phyloP scores from a whole-genome alignment of 2,888 invertebrate genomes.

The Megastigmus dorsalis region DNA sequence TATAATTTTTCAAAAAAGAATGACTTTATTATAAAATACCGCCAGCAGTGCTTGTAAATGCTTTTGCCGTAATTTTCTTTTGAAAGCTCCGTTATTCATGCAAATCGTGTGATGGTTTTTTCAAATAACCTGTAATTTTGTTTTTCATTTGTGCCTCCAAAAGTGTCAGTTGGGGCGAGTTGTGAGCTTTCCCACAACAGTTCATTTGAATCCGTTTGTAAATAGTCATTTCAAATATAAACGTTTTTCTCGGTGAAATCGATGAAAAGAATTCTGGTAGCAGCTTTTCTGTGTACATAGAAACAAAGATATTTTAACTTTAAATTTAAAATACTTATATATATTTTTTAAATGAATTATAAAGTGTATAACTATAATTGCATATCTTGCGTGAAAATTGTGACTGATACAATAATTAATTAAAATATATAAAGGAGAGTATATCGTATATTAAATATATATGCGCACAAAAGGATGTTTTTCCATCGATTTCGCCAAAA shows the following conservation, averaged over 20 bases:
- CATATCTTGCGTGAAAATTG: conserved; percentile 20
- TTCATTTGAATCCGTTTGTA: conserved; percentile 44
- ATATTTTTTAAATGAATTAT: conserved; percentile 40
- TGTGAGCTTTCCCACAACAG: conserved; percentile 48
- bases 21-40: conserved; percentile 3
- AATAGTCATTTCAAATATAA: neutral
- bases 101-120: neutral
- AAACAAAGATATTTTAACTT: conserved; percentile 24
- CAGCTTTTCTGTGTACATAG: conserved; percentile 16
- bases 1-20: conserved; percentile 18
- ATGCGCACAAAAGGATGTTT: conserved; percentile 5
- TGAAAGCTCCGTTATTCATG: neutral
- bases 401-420: conserved; percentile 50
- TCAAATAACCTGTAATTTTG: neutral
- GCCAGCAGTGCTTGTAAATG: conserved; percentile 3
- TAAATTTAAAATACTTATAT: conserved; percentile 28
- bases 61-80: neutral
- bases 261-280: conserved; percentile 36
- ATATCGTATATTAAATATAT: conserved; percentile 24
- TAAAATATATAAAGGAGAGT: neutral
- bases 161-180: conserved; percentile 68
- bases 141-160: conserved; percentile 3
- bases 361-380: conserved; percentile 22
- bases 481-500: conserved; percentile 36
- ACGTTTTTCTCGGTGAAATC: conserved; percentile 15